phyloP scores from a whole-genome alignment of 1,140 invertebrate species.

The Drosophila teissieri region DNA sequence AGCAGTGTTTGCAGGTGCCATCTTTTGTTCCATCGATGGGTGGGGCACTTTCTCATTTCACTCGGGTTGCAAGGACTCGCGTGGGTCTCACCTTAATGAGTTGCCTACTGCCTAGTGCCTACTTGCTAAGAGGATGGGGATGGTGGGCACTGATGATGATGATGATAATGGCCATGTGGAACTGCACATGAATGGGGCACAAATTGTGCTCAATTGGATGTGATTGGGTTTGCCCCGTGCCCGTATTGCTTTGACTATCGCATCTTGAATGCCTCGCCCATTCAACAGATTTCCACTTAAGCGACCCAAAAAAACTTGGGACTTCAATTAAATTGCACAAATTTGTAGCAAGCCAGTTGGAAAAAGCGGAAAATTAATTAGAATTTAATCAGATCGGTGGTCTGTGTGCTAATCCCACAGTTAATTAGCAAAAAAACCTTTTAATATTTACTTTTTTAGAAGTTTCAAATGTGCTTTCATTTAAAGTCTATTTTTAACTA shows the following conservation, averaged over 20 bases:
- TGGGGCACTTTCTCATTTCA: slow-evolving; percentile 44
- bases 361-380: slow-evolving; percentile 8
- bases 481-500: no score
- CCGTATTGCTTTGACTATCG: slow-evolving; percentile 7
- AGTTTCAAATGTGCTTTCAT: no score
- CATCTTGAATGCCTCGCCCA: slow-evolving; percentile 13
- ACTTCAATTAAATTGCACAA: background rate
- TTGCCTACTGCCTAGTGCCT: slow-evolving; percentile 51
- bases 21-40: slow-evolving; percentile 63
- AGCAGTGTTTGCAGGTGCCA: slow-evolving; percentile 1
- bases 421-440: no score
- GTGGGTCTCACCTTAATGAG: slow-evolving; percentile 62
- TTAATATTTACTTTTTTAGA: no score
- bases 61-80: slow-evolving; percentile 24
- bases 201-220: slow-evolving; percentile 53
- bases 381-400: background rate
- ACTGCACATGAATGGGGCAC: slow-evolving; percentile 49
- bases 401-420: background rate
- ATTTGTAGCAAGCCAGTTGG: slow-evolving; percentile 12
- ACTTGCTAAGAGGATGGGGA: background rate
- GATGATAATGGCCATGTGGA: slow-evolving; percentile 31
- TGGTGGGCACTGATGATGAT: slow-evolving; percentile 3
- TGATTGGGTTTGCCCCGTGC: slow-evolving; percentile 39
- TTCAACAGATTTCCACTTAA: slow-evolving; percentile 37
- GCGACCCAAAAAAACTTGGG: slow-evolving; percentile 2